A percentile compares a stretch with the other conserved stretches of the same genome.
These are phyloP conservation scores for Merops nubicus DNA, from an alignment of 2,113 vertebrate genomes.

Conservation along the genomic window DNA sequence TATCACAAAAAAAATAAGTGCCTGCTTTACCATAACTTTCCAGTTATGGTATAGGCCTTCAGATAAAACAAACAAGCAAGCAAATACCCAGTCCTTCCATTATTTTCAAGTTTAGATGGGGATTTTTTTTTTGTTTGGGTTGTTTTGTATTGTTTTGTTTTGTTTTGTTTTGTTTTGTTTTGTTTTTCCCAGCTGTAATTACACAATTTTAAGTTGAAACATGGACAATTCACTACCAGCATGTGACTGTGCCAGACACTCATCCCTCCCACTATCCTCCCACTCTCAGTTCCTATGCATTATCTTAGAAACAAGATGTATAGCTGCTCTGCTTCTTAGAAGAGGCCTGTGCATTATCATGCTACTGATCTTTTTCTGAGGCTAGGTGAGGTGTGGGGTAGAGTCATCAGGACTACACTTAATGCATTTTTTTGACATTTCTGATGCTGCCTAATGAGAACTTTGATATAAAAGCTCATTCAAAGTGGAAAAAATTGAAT, in stretches of 20 bases:
- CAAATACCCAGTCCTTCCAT: neutral
- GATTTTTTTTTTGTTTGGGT: neutral
- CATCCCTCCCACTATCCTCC: neutral
- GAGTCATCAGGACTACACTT: neutral
- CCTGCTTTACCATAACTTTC: neutral
- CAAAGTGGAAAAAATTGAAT: neutral
- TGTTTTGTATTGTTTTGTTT: neutral
- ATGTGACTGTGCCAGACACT: neutral
- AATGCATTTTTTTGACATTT: neutral
- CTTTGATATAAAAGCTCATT: neutral
- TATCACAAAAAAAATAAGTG: neutral
- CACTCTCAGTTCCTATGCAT: neutral
- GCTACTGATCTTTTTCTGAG: neutral
- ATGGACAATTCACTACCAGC: neutral
- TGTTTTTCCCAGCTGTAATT: neutral
- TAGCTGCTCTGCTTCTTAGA: neutral
- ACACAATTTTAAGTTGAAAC: neutral
- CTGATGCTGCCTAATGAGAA: neutral
- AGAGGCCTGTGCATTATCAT: neutral
- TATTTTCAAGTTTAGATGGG: neutral
- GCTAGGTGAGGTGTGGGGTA: neutral
- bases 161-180: neutral
- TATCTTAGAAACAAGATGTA: neutral
- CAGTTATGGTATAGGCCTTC: neutral
- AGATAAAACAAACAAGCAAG: neutral